These are phyloP conservation scores for Zapus hudsonius DNA, from an alignment of 2,113 vertebrate genomes.

Conservation along the genomic window DNA sequence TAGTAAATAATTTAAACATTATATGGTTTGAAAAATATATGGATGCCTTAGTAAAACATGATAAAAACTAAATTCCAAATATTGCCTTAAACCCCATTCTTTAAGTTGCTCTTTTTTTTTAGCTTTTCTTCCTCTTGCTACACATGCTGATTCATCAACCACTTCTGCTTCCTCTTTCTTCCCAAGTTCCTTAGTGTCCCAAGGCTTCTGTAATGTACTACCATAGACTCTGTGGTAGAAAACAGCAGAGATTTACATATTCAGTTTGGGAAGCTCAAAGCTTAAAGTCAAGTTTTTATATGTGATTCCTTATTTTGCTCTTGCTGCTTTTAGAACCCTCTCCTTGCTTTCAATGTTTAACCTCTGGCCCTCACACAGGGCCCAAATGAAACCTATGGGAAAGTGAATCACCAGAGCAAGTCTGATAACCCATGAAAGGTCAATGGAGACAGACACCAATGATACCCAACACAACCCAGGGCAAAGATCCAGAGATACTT, in stretches of 20 bases:
- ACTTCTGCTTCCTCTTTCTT: background rate
- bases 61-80: background rate
- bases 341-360: no score
- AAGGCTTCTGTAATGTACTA: background rate
- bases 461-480: no score
- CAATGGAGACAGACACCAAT: no score
- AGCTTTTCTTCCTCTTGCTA: background rate
- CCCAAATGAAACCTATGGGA: no score
- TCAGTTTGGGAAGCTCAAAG: background rate
- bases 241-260: background rate
- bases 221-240: background rate
- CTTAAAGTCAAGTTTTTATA: no score
- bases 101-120: background rate
- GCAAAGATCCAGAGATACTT: no score
- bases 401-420: no score
- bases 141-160: background rate
- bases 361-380: no score
- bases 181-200: background rate
- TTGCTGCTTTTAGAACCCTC: no score
- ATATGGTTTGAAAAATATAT: background rate
- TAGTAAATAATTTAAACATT: conserved; percentile 12
- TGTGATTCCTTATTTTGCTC: no score
- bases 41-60: background rate
- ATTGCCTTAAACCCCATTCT: background rate
- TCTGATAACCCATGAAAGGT: no score